A percentile compares a stretch with the other conserved stretches of the same genome.
Evolutionary conservation across 1,140 invertebrate species (phyloP).

Genomic region (Planococcus citri): DNA sequence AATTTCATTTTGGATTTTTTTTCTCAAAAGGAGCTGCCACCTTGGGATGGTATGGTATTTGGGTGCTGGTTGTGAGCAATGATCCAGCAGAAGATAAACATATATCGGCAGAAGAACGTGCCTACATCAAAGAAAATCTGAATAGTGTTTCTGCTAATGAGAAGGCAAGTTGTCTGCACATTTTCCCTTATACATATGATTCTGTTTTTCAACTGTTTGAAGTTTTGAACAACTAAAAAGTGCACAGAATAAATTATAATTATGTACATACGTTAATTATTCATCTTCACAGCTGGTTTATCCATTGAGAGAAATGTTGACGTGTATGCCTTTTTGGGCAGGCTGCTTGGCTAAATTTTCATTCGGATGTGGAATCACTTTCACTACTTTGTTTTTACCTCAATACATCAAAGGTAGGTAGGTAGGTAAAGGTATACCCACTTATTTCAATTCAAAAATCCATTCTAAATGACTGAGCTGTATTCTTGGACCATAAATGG

Average conservation of each 20-base stretch:
- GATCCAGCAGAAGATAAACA: not conserved
- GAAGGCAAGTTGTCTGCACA: not conserved
- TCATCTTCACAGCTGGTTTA: not conserved
- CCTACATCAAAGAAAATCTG: not conserved
- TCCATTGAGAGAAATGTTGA: not conserved
- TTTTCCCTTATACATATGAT: no score
- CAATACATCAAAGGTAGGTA: not conserved
- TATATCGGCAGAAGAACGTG: not conserved
- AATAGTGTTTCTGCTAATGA: not conserved
- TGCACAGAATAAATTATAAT: no score
- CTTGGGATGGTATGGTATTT: not conserved
- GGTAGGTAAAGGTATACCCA: no score
- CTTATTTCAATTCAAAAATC: no score
- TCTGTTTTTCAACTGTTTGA: no score
- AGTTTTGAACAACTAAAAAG: no score
- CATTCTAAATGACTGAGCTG: no score
- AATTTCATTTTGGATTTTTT: no score
- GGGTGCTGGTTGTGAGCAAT: not conserved
- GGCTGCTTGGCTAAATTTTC: not conserved
- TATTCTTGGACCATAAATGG: no score
- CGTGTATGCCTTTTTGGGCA: not conserved
- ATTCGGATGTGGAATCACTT: not conserved
- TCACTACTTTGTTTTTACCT: not conserved
- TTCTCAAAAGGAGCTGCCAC: not conserved
- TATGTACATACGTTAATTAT: no score